Base-by-base conservation (phyloP, 2,113 vertebrate species). In the Taxidea taxus region DNA sequence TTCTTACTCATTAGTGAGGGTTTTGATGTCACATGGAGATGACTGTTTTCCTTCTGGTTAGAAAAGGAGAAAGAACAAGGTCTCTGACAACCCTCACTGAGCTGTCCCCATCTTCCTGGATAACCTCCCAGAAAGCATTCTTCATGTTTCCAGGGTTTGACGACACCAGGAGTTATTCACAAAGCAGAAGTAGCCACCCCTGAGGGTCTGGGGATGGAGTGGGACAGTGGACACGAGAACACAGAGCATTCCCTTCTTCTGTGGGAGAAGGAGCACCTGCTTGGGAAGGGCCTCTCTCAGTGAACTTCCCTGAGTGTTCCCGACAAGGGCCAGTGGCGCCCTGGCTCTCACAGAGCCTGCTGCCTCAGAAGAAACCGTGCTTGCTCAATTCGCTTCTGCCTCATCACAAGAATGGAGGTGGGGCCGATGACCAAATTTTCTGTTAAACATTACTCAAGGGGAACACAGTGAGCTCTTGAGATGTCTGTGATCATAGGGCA, bases 301-400 rank as follows among this genome's bases (percentile, higher is more conserved):
- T 84, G 90, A 54, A 60, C 0, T 72, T 23, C 31, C 86, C 20
- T 34, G 1, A 68, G 42, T 27, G 31, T 54, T 80, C 83, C 44
- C 34, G 20, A 80, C 72, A 81, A 75, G 90, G 97, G 84, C 97
- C 97, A 98, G 97, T 6, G 89, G n/a, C 14, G 74, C 77, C 96
- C 91, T n/a, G 93, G 77, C 77, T 97, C 94, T 93, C 78, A 91
- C 47, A 93, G 75, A 95, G 91, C 95, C n/a, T 93, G 58, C 1
- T 80, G 89, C 98, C 94, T 95, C 90, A 0, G 54, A 91, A 66
- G 96, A 95, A 98, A 94, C n/a, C 56, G 25, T 94, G 96, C 82
- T 94, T 94, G 75, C 90, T 93, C 84, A 93, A 94, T 91, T 7
- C 2, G 88, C 88, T 95, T 90, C 87, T 92, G 85, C 90, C 84